Evolutionary conservation across 1,140 invertebrate genomes (phyloP), one percentile per base, ranked within the genome.

Genomic region (Hesperophylax magnus): DNA sequence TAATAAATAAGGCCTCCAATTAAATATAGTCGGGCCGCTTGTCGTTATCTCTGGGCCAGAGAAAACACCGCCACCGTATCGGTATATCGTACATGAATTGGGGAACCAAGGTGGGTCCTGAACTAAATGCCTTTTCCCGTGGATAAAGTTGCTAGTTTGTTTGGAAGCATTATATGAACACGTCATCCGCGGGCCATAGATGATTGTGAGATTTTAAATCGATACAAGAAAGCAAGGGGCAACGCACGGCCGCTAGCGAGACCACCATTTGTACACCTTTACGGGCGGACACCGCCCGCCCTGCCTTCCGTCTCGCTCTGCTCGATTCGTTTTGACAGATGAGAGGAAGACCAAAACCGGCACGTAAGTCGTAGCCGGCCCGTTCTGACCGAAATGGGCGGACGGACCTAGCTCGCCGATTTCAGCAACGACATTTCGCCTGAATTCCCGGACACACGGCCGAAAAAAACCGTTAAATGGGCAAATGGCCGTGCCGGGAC

Each of bases 141-240:
- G 67, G 20, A 71, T 71, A 47, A 47, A 47, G 24, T 17, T 31
- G 24, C 24, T 22, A 65, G 61, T 52, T 67, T 67, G 22, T 61
- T 24, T 17, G 58, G 24, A 61, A 20, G 18, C 11, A 34, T 27
- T 8, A 27, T 27, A 39, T 58, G 58, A 31, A 79, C 77, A 79
- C 77, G 77, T 79, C 77, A 79, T 71, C 77, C 24, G 8, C 39
- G 17, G 34, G 17, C 61, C 53, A 58, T 54, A 79, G 65, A 79
- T 60, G 77, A 79, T 79, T 54, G 77, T 69, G 53, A 47, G 63
- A 79, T 79, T 79, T 79, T 71, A 58, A 79, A 79, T 79, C 78
- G 78, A 79, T 79, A 79, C 60, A 78, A 65, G 77, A 69, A 69
- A 79, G 47, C 39, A 18, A 79, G 78, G 77, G 78, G 78, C 78